A percentile compares a stretch with the other conserved stretches of the same genome.
phyloP scores from a whole-genome alignment of 2,113 vertebrate genomes.

The Aphelocoma coerulescens region DNA sequence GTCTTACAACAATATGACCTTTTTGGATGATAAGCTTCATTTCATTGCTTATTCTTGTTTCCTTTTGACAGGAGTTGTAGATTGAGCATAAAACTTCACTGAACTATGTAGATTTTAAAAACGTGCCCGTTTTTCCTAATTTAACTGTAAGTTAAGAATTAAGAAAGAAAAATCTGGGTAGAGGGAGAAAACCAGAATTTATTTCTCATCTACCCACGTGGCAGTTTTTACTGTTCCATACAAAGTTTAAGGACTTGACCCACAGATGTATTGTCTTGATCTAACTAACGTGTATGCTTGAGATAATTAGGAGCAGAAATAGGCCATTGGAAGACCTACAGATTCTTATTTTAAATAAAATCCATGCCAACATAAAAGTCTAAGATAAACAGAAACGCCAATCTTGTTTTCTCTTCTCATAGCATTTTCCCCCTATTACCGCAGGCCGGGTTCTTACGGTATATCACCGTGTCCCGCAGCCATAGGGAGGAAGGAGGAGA shows the following conservation, averaged over 20 bases:
- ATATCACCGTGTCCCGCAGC: too few relatives aligned
- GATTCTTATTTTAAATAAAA: neutral
- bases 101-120: neutral
- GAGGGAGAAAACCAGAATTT: neutral
- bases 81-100: neutral
- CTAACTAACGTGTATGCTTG: neutral
- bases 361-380: neutral
- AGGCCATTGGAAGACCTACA: neutral
- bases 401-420: neutral
- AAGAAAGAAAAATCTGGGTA: neutral
- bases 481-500: too few relatives aligned
- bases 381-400: neutral
- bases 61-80: neutral
- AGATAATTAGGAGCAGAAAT: neutral
- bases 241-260: neutral
- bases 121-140: neutral
- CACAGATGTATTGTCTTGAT: neutral
- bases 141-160: neutral
- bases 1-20: neutral
- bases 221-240: neutral
- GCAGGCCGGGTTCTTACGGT: too few relatives aligned
- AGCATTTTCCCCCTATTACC: neutral
- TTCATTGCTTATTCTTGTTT: neutral
- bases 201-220: neutral
- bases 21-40: neutral